A percentile compares a stretch with the other conserved stretches of the same genome.
phyloP scores from a whole-genome alignment of 2,113 vertebrate species.

The Amphiprion percula region DNA sequence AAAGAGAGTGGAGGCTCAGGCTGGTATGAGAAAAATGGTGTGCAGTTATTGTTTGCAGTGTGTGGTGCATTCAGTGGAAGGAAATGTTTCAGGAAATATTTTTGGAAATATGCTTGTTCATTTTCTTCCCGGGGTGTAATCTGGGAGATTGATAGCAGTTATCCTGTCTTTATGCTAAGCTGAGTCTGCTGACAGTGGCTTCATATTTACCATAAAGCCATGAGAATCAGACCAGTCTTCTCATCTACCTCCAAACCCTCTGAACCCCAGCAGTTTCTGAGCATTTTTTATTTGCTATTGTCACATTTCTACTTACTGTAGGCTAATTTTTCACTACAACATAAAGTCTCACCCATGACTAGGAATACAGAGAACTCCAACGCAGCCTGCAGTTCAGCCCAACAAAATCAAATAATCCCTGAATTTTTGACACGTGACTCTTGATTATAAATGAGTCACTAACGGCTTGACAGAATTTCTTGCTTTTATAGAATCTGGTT shows the following conservation, averaged over 20 bases:
- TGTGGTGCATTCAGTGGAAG: conserved; percentile 42
- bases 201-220: background rate
- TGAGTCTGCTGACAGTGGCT: background rate
- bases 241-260: background rate
- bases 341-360: no score
- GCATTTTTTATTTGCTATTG: no score
- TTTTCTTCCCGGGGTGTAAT: background rate
- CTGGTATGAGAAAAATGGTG: conserved; percentile 55
- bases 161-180: background rate
- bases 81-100: conserved; percentile 10
- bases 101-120: conserved; percentile 1
- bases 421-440: no score
- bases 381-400: no score
- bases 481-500: no score
- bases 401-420: no score
- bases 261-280: no score
- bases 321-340: no score
- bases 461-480: no score
- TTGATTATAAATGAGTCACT: no score
- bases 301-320: no score
- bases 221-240: background rate
- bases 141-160: background rate
- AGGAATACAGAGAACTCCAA: no score
- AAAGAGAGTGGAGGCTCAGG: conserved; percentile 23
- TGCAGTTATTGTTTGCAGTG: conserved; percentile 53